Evolutionary conservation across 1,140 invertebrate species (phyloP).

Genomic region (Hylyphantes graminicola): DNA sequence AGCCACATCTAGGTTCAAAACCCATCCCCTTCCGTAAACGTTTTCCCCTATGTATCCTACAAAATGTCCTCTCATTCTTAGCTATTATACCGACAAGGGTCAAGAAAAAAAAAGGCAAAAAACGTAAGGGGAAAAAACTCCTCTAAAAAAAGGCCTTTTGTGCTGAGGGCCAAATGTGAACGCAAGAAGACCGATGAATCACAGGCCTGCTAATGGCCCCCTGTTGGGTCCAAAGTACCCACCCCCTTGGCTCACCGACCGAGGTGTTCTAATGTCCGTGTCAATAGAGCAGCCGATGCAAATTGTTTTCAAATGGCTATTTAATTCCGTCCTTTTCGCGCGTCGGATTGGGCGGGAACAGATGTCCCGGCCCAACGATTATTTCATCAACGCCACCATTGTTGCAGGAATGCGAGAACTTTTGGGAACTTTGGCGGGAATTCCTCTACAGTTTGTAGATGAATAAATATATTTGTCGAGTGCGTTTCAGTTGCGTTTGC

Average conservation of each 20-base stretch:
- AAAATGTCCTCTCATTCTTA: too few relatives aligned
- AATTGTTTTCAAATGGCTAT: conserved; percentile 60
- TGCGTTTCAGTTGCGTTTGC: too few relatives aligned
- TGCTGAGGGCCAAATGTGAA: conserved; percentile 26
- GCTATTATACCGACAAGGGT: too few relatives aligned
- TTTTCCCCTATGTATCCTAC: too few relatives aligned
- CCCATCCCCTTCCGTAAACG: too few relatives aligned
- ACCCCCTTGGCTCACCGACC: conserved; percentile 50
- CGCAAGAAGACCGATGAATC: conserved; percentile 52
- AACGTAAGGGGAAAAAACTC: background rate
- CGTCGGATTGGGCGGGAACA: conserved; percentile 35
- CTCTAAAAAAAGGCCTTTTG: conserved; percentile 37
- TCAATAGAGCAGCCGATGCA: conserved; percentile 60
- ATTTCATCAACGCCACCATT: conserved; percentile 49
- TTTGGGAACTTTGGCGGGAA: too few relatives aligned
- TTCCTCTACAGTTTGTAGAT: too few relatives aligned
- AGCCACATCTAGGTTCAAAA: too few relatives aligned
- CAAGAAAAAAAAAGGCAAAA: background rate
- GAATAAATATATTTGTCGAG: too few relatives aligned
- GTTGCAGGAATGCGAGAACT: background rate
- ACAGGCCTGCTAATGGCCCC: conserved; percentile 46
- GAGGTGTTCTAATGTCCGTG: conserved; percentile 58
- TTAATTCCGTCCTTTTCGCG: conserved; percentile 53
- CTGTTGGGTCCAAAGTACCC: conserved; percentile 42
- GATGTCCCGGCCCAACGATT: conserved; percentile 54